Evolutionary conservation across 1,140 invertebrate species (phyloP).

Genomic region (Drosophila nebulosa): DNA sequence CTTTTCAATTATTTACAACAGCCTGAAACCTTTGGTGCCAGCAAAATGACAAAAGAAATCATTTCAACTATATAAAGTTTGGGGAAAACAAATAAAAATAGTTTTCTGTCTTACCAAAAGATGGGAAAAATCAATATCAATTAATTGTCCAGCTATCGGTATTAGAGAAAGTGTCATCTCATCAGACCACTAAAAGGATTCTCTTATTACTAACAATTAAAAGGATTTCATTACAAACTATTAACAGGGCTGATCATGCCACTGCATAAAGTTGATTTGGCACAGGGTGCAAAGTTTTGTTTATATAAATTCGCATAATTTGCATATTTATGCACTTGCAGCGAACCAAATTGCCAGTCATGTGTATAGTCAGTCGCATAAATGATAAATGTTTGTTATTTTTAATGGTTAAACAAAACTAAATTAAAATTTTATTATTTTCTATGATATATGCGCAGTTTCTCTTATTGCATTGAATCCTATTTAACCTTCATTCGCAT

Average conservation of each 20-base stretch:
- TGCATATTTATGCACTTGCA: conserved; percentile 48
- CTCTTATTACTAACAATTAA: background rate
- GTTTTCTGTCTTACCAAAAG: too few relatives aligned
- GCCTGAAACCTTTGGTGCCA: background rate
- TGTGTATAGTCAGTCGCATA: background rate
- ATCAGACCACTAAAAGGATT: too few relatives aligned
- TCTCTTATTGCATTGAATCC: background rate
- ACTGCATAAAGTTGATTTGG: conserved; percentile 11
- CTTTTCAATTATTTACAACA: conserved; percentile 38
- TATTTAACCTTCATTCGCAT: background rate
- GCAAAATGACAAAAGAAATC: background rate
- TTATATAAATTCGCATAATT: conserved; percentile 49
- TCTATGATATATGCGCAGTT: background rate
- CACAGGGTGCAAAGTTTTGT: conserved; percentile 10
- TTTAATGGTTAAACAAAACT: conserved; percentile 38
- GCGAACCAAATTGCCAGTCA: conserved; percentile 10
- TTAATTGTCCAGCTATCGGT: too few relatives aligned
- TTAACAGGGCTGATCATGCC: conserved; percentile 38
- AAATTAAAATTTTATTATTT: conserved; percentile 25
- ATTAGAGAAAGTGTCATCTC: too few relatives aligned
- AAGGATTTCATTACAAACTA: conserved; percentile 47
- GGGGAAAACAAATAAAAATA: too few relatives aligned
- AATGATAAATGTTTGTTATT: conserved; percentile 17
- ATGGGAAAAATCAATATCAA: too few relatives aligned
- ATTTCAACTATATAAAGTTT: too few relatives aligned